A percentile compares a stretch with the other conserved stretches of the same genome.
These are phyloP conservation scores for Oceanodroma leucorhoa DNA, from an alignment of 2,797 vertebrate species.

Conservation along the genomic window DNA sequence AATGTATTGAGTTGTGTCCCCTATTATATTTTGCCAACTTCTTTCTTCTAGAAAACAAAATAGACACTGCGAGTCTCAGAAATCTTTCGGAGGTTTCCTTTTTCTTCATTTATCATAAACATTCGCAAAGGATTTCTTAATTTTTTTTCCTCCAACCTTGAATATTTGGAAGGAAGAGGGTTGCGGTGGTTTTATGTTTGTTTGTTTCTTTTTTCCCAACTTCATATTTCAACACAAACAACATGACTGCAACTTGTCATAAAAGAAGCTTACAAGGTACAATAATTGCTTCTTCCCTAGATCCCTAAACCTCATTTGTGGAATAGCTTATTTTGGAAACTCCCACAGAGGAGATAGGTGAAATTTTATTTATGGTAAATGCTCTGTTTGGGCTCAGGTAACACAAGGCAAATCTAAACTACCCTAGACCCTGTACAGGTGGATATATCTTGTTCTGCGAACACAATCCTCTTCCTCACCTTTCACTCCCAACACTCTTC, in stretches of 20 bases:
- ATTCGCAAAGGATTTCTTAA: background rate
- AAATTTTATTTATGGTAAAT: background rate
- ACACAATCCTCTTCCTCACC: background rate
- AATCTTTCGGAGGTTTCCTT: background rate
- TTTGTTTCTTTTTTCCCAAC: background rate
- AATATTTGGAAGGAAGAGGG: background rate
- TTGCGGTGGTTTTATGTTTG: fast-evolving
- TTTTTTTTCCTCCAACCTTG: background rate
- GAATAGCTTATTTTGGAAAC: background rate
- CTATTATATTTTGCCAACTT: background rate
- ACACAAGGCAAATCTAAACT: background rate
- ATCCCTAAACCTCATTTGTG: background rate
- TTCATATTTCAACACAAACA: background rate
- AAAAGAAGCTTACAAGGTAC: background rate
- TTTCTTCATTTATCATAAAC: background rate
- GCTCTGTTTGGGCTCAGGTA: background rate
- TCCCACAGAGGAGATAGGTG: background rate
- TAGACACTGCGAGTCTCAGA: background rate
- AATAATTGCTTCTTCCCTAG: background rate
- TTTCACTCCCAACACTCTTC: background rate
- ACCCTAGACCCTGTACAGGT: background rate
- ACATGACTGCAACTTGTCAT: background rate
- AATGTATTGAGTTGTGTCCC: background rate
- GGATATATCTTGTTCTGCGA: fast-evolving
- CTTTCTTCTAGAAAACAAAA: background rate